These are phyloP conservation scores for Phymorhynchus buccinoides DNA, from an alignment of 1,140 invertebrate species.

Conservation along the genomic window DNA sequence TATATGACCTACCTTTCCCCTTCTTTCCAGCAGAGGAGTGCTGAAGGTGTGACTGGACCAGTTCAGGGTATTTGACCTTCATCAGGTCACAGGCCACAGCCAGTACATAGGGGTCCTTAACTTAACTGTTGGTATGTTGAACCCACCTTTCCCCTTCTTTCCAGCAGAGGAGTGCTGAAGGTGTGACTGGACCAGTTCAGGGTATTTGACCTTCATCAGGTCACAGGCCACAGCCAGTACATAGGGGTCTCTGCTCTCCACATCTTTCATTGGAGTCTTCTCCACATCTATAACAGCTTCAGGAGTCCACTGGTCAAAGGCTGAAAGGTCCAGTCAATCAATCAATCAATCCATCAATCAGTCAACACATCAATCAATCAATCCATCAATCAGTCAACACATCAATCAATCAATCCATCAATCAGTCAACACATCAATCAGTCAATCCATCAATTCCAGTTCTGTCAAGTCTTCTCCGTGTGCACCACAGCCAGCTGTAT, in stretches of 20 bases:
- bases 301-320: conserved; percentile 32
- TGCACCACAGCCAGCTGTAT: too few species aligned
- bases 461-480: too few species aligned
- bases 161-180: neutral
- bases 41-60: neutral
- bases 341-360: too few species aligned
- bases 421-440: too few species aligned
- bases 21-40: neutral
- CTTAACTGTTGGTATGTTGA: too few species aligned
- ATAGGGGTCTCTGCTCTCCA: neutral
- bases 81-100: neutral
- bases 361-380: too few species aligned
- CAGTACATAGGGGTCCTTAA: neutral
- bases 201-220: conserved; percentile 5
- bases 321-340: too few species aligned
- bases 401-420: too few species aligned
- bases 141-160: neutral
- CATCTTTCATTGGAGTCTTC: neutral
- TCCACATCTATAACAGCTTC: neutral
- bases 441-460: too few species aligned
- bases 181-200: neutral
- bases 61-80: neutral
- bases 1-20: conserved; percentile 1
- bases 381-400: too few species aligned
- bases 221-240: neutral